Evolutionary conservation across 2,797 vertebrate species (phyloP).

Genomic region (Semaprochilodus insignis): DNA sequence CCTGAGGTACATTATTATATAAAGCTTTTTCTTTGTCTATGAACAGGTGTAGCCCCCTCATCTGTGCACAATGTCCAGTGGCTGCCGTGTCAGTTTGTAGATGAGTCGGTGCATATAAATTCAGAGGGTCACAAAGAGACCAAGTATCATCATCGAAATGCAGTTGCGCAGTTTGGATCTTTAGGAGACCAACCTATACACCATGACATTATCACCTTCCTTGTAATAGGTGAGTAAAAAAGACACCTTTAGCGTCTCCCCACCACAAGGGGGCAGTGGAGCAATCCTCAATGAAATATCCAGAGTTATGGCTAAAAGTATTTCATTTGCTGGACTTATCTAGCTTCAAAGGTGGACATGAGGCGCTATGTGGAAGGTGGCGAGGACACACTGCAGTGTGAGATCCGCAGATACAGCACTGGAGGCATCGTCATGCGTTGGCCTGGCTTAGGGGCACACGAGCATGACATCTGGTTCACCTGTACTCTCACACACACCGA

Average conservation of each 20-base stretch:
- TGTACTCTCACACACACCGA: conserved; percentile 68
- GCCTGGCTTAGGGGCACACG: conserved; percentile 66
- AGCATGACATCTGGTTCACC: conserved; percentile 75
- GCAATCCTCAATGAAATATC: background rate
- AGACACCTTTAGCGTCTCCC: background rate
- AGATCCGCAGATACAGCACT: conserved; percentile 73
- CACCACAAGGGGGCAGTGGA: background rate
- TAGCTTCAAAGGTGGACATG: conserved; percentile 76
- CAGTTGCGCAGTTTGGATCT: conserved; percentile 76
- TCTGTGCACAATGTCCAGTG: conserved; percentile 63
- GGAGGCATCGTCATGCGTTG: conserved; percentile 70
- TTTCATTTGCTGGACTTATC: background rate
- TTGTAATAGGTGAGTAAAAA: conserved; percentile 68
- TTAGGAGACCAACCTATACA: conserved; percentile 68
- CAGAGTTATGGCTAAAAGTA: background rate
- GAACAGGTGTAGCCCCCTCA: conserved; percentile 39
- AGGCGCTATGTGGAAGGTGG: conserved; percentile 60
- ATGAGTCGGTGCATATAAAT: conserved; percentile 62
- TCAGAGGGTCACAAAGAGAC: conserved; percentile 53
- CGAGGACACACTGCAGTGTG: conserved; percentile 70
- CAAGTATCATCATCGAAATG: conserved; percentile 60
- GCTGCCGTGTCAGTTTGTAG: conserved; percentile 78
- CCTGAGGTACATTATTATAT: background rate
- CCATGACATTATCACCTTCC: conserved; percentile 72
- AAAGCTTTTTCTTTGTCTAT: conserved; percentile 11